These are phyloP conservation scores for Malurus melanocephalus DNA, from an alignment of 2,113 vertebrate genomes.

Conservation along the genomic window DNA sequence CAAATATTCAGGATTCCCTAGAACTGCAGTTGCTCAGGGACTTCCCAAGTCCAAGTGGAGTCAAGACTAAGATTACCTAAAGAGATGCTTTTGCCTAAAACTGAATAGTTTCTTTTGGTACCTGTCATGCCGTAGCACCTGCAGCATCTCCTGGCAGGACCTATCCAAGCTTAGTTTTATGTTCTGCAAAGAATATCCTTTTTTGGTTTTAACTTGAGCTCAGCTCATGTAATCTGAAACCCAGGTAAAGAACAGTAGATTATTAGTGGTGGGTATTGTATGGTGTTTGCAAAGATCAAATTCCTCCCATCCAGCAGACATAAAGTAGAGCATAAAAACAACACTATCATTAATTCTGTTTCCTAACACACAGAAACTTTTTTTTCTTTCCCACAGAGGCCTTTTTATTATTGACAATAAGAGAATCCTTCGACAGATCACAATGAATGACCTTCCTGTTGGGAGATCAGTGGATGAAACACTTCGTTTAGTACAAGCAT, in stretches of 20 bases:
- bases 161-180: not conserved
- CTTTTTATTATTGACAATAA: slow-evolving; percentile 95
- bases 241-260: not conserved
- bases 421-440: slow-evolving; percentile 91
- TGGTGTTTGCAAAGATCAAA: not conserved
- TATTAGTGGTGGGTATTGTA: not conserved
- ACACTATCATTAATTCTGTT: not conserved
- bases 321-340: not conserved
- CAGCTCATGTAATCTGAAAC: not conserved
- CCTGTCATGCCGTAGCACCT: not conserved
- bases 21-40: not conserved
- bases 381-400: slow-evolving; percentile 75
- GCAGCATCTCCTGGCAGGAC: not conserved
- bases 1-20: not conserved
- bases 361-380: not conserved
- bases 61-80: not conserved
- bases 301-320: not conserved
- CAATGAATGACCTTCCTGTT: slow-evolving; percentile 95
- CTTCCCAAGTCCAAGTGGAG: not conserved
- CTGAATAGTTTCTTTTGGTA: not conserved
- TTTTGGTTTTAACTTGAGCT: not conserved
- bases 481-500: slow-evolving; percentile 91
- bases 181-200: not conserved
- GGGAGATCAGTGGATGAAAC: slow-evolving; percentile 96
- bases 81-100: not conserved